Evolutionary conservation across 2,113 vertebrate species (phyloP).

Genomic region (Stomatorhinus ivindoensis): DNA sequence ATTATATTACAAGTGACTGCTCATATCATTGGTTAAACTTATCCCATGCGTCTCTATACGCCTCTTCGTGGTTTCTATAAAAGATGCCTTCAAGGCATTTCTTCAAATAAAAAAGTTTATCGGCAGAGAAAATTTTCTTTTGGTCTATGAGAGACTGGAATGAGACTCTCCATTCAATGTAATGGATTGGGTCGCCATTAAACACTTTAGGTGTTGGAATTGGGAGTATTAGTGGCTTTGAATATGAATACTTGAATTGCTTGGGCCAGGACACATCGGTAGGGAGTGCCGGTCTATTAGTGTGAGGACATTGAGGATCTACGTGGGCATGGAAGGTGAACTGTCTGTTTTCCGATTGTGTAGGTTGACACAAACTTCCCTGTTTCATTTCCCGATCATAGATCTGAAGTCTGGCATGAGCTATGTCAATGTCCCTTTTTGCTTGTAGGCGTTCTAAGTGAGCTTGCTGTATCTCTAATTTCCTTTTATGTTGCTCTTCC

Average conservation of each 20-base stretch:
- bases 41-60: too few species aligned
- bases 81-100: too few species aligned
- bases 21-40: too few species aligned
- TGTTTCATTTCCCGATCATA: slow-evolving; percentile 13
- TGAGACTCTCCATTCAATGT: slow-evolving; percentile 4
- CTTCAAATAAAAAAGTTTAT: too few species aligned
- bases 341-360: not conserved
- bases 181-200: not conserved
- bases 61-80: too few species aligned
- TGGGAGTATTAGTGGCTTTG: not conserved
- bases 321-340: slow-evolving; percentile 1
- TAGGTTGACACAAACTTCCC: slow-evolving; percentile 16
- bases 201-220: not conserved
- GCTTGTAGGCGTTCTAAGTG: not conserved
- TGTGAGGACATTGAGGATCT: slow-evolving; percentile 5
- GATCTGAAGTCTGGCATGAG: not conserved
- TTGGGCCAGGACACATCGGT: not conserved
- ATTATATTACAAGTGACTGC: too few species aligned
- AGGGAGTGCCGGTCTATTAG: not conserved
- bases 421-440: not conserved
- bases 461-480: not conserved
- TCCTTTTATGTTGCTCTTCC: not conserved
- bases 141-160: slow-evolving; percentile 10
- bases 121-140: not conserved
- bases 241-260: not conserved